Conservation (phyloP, 2,888 invertebrate species). For the Amphipoea lucens region DNA sequence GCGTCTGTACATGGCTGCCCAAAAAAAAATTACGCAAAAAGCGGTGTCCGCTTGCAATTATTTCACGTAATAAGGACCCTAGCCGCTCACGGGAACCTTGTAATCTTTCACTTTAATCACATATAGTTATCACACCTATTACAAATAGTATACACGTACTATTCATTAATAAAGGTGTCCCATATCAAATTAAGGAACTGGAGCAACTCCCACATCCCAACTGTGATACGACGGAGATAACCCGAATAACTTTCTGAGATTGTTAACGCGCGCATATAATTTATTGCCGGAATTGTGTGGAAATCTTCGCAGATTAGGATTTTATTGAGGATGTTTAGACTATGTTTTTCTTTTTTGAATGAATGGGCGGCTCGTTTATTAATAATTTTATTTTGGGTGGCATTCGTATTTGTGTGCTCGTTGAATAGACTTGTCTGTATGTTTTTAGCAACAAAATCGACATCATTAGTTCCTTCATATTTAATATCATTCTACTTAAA, state of each 20-base stretch:
- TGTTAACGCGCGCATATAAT: conserved; percentile 52
- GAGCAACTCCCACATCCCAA: conserved; percentile 53
- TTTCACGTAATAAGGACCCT: neutral
- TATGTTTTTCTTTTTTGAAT: conserved; percentile 3
- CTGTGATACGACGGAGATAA: conserved; percentile 74
- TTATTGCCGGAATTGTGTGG: conserved; percentile 55
- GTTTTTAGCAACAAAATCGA: too few relatives aligned
- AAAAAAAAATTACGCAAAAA: neutral
- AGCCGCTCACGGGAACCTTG: neutral
- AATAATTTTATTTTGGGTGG: neutral
- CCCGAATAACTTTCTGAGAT: conserved; percentile 77
- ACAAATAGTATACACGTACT: conserved; percentile 33
- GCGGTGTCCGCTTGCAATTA: neutral
- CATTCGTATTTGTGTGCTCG: neutral
- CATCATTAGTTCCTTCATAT: neutral
- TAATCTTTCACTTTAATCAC: conserved; percentile 1
- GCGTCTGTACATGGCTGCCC: neutral
- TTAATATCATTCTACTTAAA: neutral
- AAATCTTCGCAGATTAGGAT: conserved; percentile 42
- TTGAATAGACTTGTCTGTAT: neutral
- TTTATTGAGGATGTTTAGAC: conserved; percentile 55
- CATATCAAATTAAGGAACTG: conserved; percentile 58
- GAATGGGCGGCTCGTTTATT: conserved; percentile 7
- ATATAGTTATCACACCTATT: conserved; percentile 37
- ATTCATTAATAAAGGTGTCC: conserved; percentile 54